Evolutionary conservation across 2,888 invertebrate genomes (phyloP), one percentile per base, ranked within the genome.

Genomic region (Carabus problematicus): DNA sequence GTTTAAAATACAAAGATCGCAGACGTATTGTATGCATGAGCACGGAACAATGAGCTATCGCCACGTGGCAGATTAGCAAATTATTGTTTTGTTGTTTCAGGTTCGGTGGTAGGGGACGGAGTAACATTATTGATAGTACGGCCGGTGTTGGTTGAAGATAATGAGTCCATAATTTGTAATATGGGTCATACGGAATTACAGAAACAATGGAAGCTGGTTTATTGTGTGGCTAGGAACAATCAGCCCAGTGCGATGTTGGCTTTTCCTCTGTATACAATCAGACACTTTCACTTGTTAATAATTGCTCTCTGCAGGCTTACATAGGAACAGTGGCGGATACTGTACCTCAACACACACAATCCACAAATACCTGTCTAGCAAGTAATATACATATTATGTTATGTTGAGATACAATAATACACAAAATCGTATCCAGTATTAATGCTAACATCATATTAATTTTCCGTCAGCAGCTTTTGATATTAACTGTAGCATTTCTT

Each of bases 211-310:
- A 2, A n/a, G 55, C n/a, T 29, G 16, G 55, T 39, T 55, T 55
- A 55, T 55, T 55, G 55, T 55, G 52, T 55, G 55, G 18, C 52
- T 47, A 16, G 52, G 52, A 52, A 52, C 52, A 52, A 52, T 52
- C 47, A 9, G 47, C 8, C 12, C n/a, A n/a, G n/a, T n/a, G n/a
- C 6, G 12, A 12, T 11, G 52, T 19, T 52, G 52, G 52, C 52
- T 52, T 52, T 19, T 52, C 18, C 29, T 29, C 29, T 29, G 29
- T 3, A 29, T 29, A 29, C 29, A 29, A 12, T 18, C 55, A 19
- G 8, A 55, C 18, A 55, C 55, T 55, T 55, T 55, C 55, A 55
- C 55, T 55, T 29, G n/a, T 55, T 55, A 55, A 55, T 55, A 55
- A 55, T 39, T 55, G 19, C 29, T 29, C 29, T 29, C 29, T 29